Conservation (phyloP, 2,888 invertebrate genomes). For the Tetranychus piercei region DNA sequence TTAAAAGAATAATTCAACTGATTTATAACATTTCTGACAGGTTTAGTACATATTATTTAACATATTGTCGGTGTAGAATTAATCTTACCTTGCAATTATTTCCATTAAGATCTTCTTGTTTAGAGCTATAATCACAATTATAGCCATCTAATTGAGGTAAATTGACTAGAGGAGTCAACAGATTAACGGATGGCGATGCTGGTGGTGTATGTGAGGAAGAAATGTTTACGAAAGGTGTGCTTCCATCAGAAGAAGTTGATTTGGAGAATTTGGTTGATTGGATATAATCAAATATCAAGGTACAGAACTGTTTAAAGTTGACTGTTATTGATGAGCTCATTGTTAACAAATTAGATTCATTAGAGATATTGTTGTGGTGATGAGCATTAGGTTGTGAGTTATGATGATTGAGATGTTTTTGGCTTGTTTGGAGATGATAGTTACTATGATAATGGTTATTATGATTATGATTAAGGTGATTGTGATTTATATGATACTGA, state of each 20-base stretch:
- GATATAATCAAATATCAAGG: neutral
- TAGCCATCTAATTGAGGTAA: neutral
- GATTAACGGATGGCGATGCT: neutral
- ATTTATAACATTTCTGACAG: too few species aligned
- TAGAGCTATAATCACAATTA: neutral
- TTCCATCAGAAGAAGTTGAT: neutral
- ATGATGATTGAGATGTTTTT: neutral
- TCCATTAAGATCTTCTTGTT: neutral
- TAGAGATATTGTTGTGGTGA: neutral
- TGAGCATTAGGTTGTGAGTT: neutral
- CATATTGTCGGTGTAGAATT: too few species aligned
- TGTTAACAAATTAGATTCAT: neutral
- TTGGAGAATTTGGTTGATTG: neutral
- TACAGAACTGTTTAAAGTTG: neutral
- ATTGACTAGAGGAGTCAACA: neutral
- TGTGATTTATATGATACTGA: neutral
- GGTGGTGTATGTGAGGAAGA: neutral
- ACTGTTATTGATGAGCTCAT: conserved; percentile 1
- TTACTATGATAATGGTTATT: neutral
- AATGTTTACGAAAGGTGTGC: neutral
- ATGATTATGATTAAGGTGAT: neutral
- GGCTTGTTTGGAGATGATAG: conserved; percentile 2
- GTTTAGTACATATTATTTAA: too few species aligned
- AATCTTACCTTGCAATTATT: too few species aligned
- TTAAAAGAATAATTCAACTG: too few species aligned